phyloP scores from a whole-genome alignment of 1,140 invertebrate genomes.

The Solenopsis invicta region DNA sequence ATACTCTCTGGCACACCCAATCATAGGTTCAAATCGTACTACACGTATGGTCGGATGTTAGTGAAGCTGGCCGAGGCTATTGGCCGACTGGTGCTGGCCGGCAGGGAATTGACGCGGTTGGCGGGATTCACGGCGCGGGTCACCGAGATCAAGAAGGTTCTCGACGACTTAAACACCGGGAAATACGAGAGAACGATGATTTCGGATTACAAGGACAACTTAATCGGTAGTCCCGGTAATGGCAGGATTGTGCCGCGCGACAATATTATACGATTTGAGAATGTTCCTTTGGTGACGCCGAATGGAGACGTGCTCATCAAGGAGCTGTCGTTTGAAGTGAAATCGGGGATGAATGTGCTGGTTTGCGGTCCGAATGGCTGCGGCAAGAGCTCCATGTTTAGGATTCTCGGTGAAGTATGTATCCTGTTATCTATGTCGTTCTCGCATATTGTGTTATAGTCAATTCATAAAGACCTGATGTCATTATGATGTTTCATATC shows the following conservation, averaged over 20 bases:
- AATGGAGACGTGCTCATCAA: constrained; percentile 98
- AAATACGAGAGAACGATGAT: constrained; percentile 96
- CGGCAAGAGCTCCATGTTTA: constrained; percentile 98
- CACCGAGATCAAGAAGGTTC: constrained; percentile 95
- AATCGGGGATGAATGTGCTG: constrained; percentile 97
- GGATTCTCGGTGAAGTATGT: constrained; percentile 95
- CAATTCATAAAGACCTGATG: too few relatives aligned
- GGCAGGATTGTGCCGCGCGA: constrained; percentile 95
- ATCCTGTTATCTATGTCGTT: constrained; percentile 7
- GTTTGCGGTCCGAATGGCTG: constrained; percentile 99
- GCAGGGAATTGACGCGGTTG: constrained; percentile 96
- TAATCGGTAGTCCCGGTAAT: constrained; percentile 89
- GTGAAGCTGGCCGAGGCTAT: constrained; percentile 99
- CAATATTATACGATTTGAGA: constrained; percentile 97
- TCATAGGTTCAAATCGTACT: constrained; percentile 92
- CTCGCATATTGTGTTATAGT: not conserved
- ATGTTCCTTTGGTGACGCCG: constrained; percentile 97
- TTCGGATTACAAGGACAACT: constrained; percentile 83
- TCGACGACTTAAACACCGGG: constrained; percentile 95
- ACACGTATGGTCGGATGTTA: constrained; percentile 98
- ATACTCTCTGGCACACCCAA: constrained; percentile 87
- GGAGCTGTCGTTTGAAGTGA: constrained; percentile 96
- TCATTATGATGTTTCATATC: not conserved
- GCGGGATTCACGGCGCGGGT: constrained; percentile 98
- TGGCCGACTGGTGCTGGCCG: constrained; percentile 96